These are phyloP conservation scores for Eupithecia subfuscata DNA, from an alignment of 2,888 invertebrate species.

Conservation along the genomic window DNA sequence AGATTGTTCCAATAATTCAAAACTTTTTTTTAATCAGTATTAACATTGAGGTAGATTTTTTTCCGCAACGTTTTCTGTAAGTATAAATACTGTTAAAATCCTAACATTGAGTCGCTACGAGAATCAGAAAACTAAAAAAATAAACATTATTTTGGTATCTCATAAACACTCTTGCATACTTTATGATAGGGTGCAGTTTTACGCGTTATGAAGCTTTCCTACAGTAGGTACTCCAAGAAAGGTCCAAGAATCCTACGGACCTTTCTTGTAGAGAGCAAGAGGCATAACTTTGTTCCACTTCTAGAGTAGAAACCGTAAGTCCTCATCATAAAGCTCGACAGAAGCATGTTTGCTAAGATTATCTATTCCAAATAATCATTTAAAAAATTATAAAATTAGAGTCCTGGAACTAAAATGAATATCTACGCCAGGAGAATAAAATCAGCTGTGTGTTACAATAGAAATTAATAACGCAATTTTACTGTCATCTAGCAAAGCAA, in stretches of 20 bases:
- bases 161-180: too few species aligned
- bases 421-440: background rate
- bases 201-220: background rate
- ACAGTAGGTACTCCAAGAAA: too few species aligned
- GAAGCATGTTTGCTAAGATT: background rate
- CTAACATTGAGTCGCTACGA: too few species aligned
- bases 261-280: too few species aligned
- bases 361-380: background rate
- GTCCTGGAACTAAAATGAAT: background rate
- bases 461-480: constrained; percentile 1
- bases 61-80: too few species aligned
- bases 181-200: background rate
- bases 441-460: background rate
- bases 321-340: background rate
- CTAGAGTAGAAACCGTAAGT: background rate
- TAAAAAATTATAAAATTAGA: background rate
- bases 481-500: background rate
- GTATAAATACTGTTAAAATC: too few species aligned
- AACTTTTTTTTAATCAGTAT: too few species aligned
- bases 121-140: too few species aligned
- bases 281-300: background rate
- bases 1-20: too few species aligned
- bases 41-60: too few species aligned
- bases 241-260: too few species aligned
- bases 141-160: too few species aligned